Percentiles rank a stretch among this genome's conserved stretches.
These are phyloP conservation scores for Drosophila lacicola DNA, from an alignment of 2,888 invertebrate genomes.

Conservation along the genomic window DNA sequence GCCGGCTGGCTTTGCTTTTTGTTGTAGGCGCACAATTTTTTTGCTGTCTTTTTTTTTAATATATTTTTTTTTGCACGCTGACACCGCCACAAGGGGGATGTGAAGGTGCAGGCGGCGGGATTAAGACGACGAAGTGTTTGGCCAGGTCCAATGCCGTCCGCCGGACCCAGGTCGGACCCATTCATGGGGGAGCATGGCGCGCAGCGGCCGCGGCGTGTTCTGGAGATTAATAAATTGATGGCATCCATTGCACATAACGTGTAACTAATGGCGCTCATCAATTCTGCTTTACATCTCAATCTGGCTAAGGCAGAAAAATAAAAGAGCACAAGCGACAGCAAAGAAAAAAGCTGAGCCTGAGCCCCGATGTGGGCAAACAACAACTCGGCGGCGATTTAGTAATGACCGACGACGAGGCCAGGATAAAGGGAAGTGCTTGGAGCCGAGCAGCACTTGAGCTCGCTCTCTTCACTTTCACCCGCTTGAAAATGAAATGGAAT, in stretches of 20 bases:
- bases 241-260: conserved; percentile 86
- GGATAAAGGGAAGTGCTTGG: conserved; percentile 45
- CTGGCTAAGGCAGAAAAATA: conserved; percentile 82
- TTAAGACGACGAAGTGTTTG: conserved; percentile 71
- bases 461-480: conserved; percentile 55
- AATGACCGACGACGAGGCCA: conserved; percentile 61
- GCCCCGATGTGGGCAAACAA: conserved; percentile 43
- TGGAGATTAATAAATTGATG: conserved; percentile 86
- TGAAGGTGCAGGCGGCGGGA: conserved; percentile 48
- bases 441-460: conserved; percentile 46
- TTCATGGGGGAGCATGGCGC: conserved; percentile 54
- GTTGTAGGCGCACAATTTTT: conserved; percentile 61
- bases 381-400: conserved; percentile 50
- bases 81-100: conserved; percentile 22
- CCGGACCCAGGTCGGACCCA: conserved; percentile 36
- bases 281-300: conserved; percentile 86
- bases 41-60: conserved; percentile 19
- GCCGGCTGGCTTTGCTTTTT: conserved; percentile 26
- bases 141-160: conserved; percentile 21
- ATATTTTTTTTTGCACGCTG: conserved; percentile 43
- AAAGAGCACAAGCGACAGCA: conserved; percentile 17
- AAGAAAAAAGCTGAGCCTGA: conserved; percentile 21
- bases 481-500: conserved; percentile 37
- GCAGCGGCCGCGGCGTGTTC: conserved; percentile 82
- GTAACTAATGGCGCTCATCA: conserved; percentile 86